phyloP scores from a whole-genome alignment of 2,113 vertebrate species.

The Etia nguti region DNA sequence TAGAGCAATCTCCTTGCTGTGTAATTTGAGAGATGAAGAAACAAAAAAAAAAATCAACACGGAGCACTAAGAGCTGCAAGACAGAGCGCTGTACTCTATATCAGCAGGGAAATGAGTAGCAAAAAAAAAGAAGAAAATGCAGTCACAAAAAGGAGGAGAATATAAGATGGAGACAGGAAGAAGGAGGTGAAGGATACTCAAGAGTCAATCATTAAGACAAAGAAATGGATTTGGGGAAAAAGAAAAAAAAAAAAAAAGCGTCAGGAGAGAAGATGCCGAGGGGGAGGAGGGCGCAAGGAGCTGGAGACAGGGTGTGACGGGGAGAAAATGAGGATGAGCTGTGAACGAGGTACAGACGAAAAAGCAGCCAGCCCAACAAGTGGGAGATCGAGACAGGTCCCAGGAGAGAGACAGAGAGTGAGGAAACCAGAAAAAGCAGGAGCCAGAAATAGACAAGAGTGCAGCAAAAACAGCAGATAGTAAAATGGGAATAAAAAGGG shows the following conservation, averaged over 20 bases:
- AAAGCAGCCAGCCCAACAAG: conserved; percentile 19
- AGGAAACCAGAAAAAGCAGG: conserved; percentile 14
- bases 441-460: conserved; percentile 42
- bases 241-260: neutral
- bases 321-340: conserved; percentile 4
- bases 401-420: neutral
- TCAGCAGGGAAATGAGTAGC: neutral
- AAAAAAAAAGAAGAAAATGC: neutral
- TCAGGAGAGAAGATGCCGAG: neutral
- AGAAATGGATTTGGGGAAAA: neutral
- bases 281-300: neutral
- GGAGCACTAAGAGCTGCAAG: neutral
- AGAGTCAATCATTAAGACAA: neutral
- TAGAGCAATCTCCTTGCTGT: neutral
- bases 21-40: neutral
- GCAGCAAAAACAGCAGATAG: conserved; percentile 21
- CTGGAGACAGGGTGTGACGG: neutral
- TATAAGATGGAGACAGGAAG: neutral
- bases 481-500: neutral
- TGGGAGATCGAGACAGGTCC: conserved; percentile 20
- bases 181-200: neutral
- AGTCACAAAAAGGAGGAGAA: neutral
- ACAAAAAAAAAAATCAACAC: neutral
- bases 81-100: neutral
- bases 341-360: neutral